Evolutionary conservation across 1,140 invertebrate species (phyloP).

Genomic region (Drosophila tropicalis): DNA sequence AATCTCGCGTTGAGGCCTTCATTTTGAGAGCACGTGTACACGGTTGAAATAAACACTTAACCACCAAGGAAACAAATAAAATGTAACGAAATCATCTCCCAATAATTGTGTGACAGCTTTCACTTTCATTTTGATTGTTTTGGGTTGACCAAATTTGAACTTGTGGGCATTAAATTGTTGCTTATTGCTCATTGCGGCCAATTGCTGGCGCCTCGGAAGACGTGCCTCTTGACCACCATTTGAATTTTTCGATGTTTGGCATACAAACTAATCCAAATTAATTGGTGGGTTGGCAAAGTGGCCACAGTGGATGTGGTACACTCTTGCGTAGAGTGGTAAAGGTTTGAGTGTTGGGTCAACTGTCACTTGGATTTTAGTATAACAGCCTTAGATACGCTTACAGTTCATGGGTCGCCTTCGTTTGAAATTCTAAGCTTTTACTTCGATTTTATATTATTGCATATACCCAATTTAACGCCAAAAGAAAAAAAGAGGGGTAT

Average conservation of each 20-base stretch:
- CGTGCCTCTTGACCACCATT: conserved; percentile 10
- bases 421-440: no score
- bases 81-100: not conserved
- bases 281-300: conserved; percentile 46
- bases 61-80: not conserved
- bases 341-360: no score
- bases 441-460: no score
- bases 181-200: conserved; percentile 38
- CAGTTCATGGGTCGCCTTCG: no score
- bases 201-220: conserved; percentile 38
- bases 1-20: conserved; percentile 5
- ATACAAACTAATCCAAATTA: conserved; percentile 70
- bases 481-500: no score
- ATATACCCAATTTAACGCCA: no score
- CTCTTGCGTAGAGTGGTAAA: no score
- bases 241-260: conserved; percentile 34
- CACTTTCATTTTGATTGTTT: conserved; percentile 42
- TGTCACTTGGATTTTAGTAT: no score
- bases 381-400: no score
- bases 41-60: not conserved
- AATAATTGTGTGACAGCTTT: conserved; percentile 59
- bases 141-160: not conserved
- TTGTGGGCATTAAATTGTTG: conserved; percentile 34
- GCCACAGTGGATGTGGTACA: not conserved
- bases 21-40: not conserved